Percentiles rank a stretch among this genome's conserved stretches.
Conservation (phyloP, 2,888 invertebrate species). For the Phaedon cochleariae region DNA sequence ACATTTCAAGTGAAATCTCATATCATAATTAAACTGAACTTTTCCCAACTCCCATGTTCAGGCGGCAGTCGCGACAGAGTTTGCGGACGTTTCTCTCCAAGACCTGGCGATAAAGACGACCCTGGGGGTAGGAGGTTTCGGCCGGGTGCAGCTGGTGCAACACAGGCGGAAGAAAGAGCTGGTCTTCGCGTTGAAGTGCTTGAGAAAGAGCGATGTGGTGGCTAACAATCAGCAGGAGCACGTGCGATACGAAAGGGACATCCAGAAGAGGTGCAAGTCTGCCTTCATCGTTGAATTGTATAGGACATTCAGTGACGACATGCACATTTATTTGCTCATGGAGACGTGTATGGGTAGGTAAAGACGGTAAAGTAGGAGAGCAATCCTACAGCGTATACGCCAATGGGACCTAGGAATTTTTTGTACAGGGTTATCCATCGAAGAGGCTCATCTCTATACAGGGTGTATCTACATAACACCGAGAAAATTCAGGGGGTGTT, state of each 20-base stretch:
- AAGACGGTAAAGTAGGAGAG: background rate
- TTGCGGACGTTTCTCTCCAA: slow-evolving; percentile 63
- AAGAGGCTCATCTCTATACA: too few relatives aligned
- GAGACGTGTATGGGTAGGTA: slow-evolving; percentile 81
- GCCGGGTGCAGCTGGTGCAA: slow-evolving; percentile 80
- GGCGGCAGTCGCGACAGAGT: slow-evolving; percentile 9
- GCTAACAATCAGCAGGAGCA: slow-evolving; percentile 75
- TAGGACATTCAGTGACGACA: slow-evolving; percentile 87
- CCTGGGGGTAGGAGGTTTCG: slow-evolving; percentile 90
- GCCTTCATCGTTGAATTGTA: slow-evolving; percentile 72
- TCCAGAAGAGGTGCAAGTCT: slow-evolving; percentile 60
- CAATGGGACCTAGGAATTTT: too few relatives aligned
- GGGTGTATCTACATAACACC: too few relatives aligned
- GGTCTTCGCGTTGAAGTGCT: slow-evolving; percentile 72
- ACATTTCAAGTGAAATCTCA: too few relatives aligned
- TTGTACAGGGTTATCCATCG: too few relatives aligned
- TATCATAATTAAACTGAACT: too few relatives aligned
- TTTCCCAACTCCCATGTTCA: too few relatives aligned
- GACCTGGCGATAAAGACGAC: slow-evolving; percentile 84
- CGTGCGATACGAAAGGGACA: slow-evolving; percentile 72
- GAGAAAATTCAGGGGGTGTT: too few relatives aligned
- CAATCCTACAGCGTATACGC: too few relatives aligned
- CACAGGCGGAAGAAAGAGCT: slow-evolving; percentile 53
- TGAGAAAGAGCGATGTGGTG: slow-evolving; percentile 74
- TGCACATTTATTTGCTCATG: slow-evolving; percentile 91